Conservation (phyloP, 2,888 invertebrate species). For the Strigamia transsilvanica region DNA sequence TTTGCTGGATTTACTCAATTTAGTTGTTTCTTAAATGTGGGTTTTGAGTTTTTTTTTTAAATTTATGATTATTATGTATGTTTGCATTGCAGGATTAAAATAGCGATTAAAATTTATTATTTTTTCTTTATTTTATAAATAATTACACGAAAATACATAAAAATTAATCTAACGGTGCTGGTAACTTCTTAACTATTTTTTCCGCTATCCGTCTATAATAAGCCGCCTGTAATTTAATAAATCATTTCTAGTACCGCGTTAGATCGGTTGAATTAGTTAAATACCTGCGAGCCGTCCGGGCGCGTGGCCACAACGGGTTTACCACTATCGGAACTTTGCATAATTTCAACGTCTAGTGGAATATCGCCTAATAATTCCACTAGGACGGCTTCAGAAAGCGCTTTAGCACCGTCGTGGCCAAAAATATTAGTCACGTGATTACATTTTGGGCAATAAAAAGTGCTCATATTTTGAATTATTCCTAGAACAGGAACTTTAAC, state of each 20-base stretch:
- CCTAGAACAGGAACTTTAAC: constrained; percentile 84
- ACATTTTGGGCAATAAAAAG: constrained; percentile 80
- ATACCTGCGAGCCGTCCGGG: constrained; percentile 67
- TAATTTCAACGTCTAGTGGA: constrained; percentile 76
- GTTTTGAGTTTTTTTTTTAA: neutral
- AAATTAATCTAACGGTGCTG: neutral
- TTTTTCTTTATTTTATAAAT: neutral
- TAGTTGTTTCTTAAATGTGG: neutral
- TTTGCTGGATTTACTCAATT: constrained; percentile 67
- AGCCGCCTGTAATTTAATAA: constrained; percentile 56
- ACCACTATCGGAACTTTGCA: constrained; percentile 76
- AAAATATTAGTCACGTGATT: constrained; percentile 77
- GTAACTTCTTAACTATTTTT: constrained; percentile 22
- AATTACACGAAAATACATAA: neutral
- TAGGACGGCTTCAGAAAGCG: constrained; percentile 69
- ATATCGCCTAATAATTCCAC: constrained; percentile 72
- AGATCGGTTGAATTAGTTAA: no score
- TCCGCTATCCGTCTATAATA: neutral
- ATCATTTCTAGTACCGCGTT: no score
- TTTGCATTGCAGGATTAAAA: neutral
- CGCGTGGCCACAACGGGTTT: constrained; percentile 77
- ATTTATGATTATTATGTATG: neutral
- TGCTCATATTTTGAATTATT: constrained; percentile 91
- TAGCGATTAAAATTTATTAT: neutral
- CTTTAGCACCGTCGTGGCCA: constrained; percentile 71